Evolutionary conservation across 1,140 invertebrate genomes (phyloP).

Genomic region (Thrips palmi): DNA sequence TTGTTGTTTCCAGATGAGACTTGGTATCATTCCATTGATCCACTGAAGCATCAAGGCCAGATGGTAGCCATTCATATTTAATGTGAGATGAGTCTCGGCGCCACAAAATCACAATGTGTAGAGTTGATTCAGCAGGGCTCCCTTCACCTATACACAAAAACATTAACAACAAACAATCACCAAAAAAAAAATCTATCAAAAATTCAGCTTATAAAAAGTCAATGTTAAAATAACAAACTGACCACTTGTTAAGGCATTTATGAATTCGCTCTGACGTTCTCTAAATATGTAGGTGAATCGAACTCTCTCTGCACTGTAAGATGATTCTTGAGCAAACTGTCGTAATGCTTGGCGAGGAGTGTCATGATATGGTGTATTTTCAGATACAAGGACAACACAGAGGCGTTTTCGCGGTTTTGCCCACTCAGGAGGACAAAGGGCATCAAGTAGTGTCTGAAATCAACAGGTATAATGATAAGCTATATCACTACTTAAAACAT

Average conservation of each 20-base stretch:
- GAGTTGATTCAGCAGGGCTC: conserved; percentile 35
- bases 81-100: conserved; percentile 60
- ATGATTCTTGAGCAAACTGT: conserved; percentile 43
- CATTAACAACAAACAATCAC: conserved; percentile 3
- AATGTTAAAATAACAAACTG: conserved; percentile 14
- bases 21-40: conserved; percentile 55
- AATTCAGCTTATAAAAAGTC: conserved; percentile 19
- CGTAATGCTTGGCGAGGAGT: conserved; percentile 38
- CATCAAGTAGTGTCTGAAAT: conserved; percentile 49
- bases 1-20: conserved; percentile 45
- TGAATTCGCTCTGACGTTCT: conserved; percentile 63
- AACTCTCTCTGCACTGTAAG: conserved; percentile 42
- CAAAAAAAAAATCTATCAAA: conserved; percentile 1
- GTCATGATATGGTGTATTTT: conserved; percentile 40
- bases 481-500: conserved; percentile 1
- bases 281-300: conserved; percentile 75
- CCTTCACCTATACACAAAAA: conserved; percentile 24
- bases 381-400: conserved; percentile 71
- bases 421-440: conserved; percentile 75
- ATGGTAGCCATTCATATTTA: conserved; percentile 79
- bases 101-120: conserved; percentile 77
- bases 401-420: conserved; percentile 60
- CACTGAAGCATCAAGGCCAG: too few relatives aligned
- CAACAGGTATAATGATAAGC: conserved; percentile 6
- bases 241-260: conserved; percentile 50